Evolutionary conservation across 2,113 vertebrate genomes (phyloP), one percentile per base, ranked within the genome.

Genomic region (Scomber japonicus): DNA sequence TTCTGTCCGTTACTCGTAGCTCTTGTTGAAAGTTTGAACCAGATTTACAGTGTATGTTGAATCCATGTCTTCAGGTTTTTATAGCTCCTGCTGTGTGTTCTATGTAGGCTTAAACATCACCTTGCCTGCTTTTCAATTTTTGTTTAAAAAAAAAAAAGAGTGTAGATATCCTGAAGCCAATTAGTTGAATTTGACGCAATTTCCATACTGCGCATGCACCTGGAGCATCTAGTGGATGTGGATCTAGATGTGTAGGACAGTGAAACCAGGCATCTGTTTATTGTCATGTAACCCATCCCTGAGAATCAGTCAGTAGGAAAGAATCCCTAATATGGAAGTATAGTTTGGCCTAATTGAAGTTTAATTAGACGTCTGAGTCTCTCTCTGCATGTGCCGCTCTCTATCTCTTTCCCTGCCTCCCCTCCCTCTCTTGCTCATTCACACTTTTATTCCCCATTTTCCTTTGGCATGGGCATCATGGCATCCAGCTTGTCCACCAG

Each of bases 281-380:
- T 27, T 81, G 40, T 17, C 71, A 60, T 69, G 46, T 63, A 49
- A 53, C 74, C 53, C 68, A 55, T 45, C 53, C 63, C 35, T 11
- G 14, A 51, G 64, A 44, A 6, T 21, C 60, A 68, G 63, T 14
- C 70, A 68, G n/a, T 27, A 17, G 72, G 44, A 76, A 31, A 54
- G 8, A 70, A 35, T 19, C 12, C 53, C 27, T 55, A 17, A 40
- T 60, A 61, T 75, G 55, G 40, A 75, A 12, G 55, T 61, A 17
- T 64, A 80, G 60, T 78, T 80, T 24, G 11, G 50, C 19, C 56
- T 80, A 87, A 85, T 84, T 83, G 31, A 63, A 44, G 57, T 83
- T 27, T 84, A 87, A 87, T 87, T 77, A 75, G 68, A 73, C 4
- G 3, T 44, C 35, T 66, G 53, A 50, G 50, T 72, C 57, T 61